Base-by-base conservation (phyloP, 2,113 vertebrate genomes). In the Pyrgilauda ruficollis region DNA sequence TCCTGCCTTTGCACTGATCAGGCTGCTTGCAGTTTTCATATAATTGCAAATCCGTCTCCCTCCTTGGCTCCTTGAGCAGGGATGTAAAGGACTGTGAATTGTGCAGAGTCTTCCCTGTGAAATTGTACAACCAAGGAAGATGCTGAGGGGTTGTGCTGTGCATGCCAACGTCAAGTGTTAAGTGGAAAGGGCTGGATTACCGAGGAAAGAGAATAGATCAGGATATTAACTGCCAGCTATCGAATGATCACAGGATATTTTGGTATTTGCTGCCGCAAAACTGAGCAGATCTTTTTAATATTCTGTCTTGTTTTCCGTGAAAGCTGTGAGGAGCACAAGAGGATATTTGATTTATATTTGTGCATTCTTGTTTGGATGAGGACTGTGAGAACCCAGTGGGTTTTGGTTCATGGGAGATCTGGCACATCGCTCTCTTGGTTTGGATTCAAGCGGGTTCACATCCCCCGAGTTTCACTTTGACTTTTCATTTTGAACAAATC, bases 171-270 rank as follows among this genome's bases (percentile, higher is more conserved):
- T 52, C 3, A 5, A 87, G 86, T 27, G 49, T 22, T n/a, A 61
- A 61, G 68, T 78, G 77, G 90, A 82, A 96, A 89, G 73, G 76
- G 33, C 6, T 89, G 89, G 83, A 91, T 94, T 93, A 70, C 66
- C 19, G 7, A 89, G 73, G 61, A 43, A 35, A 90, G 80, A 94
- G 90, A 96, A 97, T 31, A 84, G 88, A 92, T 96, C 94, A 96
- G 93, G 96, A 92, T 95, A 93, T 96, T 94, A 96, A 93, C 92
- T 92, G 80, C 83, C 96, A 82, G 84, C 66, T 97, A 97, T 94
- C 90, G 43, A 90, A 79, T 4, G 73, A 96, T 95, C 96, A n/a
- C 92, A 96, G 80, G 92, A 93, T 96, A 93, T 93, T 96, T 84
- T 95, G 86, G 77, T 87, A 72, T 76, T 62, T 92, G 72, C 47